Evolutionary conservation across 2,797 vertebrate species (phyloP), one percentile per base, ranked within the genome.

Genomic region (Chelonia mydas): DNA sequence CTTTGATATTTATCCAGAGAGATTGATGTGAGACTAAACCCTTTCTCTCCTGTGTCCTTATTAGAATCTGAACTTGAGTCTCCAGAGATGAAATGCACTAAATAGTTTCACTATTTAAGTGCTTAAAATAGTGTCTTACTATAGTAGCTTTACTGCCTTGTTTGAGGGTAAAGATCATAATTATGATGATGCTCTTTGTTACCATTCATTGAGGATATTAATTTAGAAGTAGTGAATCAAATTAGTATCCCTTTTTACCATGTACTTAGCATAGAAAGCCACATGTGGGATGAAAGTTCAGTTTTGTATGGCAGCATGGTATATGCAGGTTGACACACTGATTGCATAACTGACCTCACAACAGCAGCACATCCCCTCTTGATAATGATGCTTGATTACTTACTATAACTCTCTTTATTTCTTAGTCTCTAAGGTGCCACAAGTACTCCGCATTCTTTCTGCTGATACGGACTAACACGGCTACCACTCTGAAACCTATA

Each of bases 271-370:
- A n/a, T 65, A 61, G 61, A 19, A 65, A 33, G 61, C 33, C 61
- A 8, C 16, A n/a, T 65, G 5, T 12, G 0, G 1, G 54, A 15
- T 84, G 54, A 37, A 83, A 23, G 25, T 86, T 41, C 9, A 0
- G 0, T 11, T 47, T 72, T 76, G 86, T 53, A 0, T 0, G 5
- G 50, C 0, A 0, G 16, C 3, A 1, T 1, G 1, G 53, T 4
- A 27, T 28, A 7, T 2, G 5, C 0, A 0, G 45, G 6, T 2
- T 41, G 3, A 41, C 4, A 86, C 23, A 21, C 25, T 50, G 61
- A 61, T 6, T 17, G 59, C 3, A 7, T 49, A 51, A 21, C 31
- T 2, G 0, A 7, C 21, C 68, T 84, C 7, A 7, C 1, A 0
- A 49, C 49, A 47, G 12, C 68, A 9, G 3, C 84, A 28, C 0